phyloP scores from a whole-genome alignment of 2,797 vertebrate species.

The Mormyrus hasselquistii region DNA sequence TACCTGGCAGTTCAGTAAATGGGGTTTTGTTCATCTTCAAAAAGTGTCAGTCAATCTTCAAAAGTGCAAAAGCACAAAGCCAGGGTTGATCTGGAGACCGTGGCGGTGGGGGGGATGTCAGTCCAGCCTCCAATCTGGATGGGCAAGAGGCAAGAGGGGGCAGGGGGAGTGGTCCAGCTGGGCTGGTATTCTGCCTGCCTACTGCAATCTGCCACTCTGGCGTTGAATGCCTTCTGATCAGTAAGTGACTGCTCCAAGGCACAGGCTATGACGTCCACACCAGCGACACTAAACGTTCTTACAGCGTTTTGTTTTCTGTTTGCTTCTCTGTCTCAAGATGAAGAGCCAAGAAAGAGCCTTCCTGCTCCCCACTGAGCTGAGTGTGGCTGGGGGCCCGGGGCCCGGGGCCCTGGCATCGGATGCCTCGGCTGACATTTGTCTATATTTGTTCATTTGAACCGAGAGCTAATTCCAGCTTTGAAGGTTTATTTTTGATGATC shows the following conservation, averaged over 20 bases:
- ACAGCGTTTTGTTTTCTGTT: not conserved
- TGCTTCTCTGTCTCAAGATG: not conserved
- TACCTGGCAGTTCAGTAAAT: not conserved
- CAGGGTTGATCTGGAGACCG: constrained; percentile 29
- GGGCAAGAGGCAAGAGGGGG: not conserved
- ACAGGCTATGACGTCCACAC: not conserved
- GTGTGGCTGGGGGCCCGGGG: not conserved
- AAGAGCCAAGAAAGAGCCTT: not conserved
- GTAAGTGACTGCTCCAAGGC: not conserved
- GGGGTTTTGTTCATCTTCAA: not conserved
- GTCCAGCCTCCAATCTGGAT: not conserved
- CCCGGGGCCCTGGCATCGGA: not conserved
- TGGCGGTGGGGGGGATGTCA: not conserved
- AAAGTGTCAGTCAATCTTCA: not conserved
- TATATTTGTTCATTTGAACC: not conserved
- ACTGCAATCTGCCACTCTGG: not conserved
- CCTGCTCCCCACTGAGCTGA: not conserved
- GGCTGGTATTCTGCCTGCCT: not conserved
- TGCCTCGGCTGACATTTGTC: not conserved
- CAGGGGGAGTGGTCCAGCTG: not conserved
- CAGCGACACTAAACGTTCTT: not conserved
- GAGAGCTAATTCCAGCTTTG: not conserved
- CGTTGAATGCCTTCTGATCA: not conserved
- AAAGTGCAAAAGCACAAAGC: not conserved
- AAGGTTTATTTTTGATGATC: not conserved